Evolutionary conservation across 2,797 vertebrate species (phyloP).

Genomic region (Pseudochromis fuscus): DNA sequence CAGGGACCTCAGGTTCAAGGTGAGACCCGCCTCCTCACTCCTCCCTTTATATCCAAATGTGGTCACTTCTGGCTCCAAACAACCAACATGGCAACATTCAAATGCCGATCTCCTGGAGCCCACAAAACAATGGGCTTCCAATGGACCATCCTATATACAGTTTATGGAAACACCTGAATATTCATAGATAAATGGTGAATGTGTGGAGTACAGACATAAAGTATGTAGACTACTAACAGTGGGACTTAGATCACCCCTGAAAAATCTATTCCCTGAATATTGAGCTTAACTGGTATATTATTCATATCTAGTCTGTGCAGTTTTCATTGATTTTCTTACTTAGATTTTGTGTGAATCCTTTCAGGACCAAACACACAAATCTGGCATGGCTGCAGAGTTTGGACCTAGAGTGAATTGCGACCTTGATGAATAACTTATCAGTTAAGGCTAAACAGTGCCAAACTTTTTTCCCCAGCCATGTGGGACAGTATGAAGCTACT

Average conservation of each 20-base stretch:
- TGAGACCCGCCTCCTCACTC: too few species aligned
- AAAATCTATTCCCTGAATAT: background rate
- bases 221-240: background rate
- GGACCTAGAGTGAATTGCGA: constrained; percentile 17
- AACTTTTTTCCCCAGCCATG: constrained; percentile 18
- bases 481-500: constrained; percentile 28
- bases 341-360: too few species aligned
- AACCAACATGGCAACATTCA: too few species aligned
- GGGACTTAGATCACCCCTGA: background rate
- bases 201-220: background rate
- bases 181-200: background rate
- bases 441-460: constrained; percentile 12
- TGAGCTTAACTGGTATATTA: background rate
- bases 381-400: constrained; percentile 4
- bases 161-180: constrained; percentile 3
- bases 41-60: too few species aligned
- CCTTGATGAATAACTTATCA: constrained; percentile 20
- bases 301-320: background rate
- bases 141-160: too few species aligned
- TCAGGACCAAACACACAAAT: constrained; percentile 16
- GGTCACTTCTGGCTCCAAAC: too few species aligned
- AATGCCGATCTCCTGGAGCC: too few species aligned
- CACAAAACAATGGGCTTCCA: too few species aligned
- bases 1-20: too few species aligned
- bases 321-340: constrained; percentile 1